Conservation (phyloP, 2,113 vertebrate genomes). For the Onychostruthus taczanowskii region DNA sequence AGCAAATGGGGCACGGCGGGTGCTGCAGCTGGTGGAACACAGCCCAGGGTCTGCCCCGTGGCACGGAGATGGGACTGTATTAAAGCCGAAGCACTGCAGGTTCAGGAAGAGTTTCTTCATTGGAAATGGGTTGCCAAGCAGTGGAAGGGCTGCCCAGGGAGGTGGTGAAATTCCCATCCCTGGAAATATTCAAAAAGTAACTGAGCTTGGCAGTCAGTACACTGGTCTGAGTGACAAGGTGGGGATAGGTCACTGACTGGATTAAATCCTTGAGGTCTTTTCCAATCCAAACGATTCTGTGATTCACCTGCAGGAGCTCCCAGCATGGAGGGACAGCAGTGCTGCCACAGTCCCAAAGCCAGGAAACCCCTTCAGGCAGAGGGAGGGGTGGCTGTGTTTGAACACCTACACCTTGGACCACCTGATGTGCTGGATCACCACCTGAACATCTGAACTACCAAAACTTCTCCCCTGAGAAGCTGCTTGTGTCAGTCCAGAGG, state of each 20-base stretch:
- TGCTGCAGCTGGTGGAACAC: not conserved
- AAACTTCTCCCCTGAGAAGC: not conserved
- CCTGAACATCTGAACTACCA: not conserved
- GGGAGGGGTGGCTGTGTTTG: not conserved
- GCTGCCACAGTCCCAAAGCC: not conserved
- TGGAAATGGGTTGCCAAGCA: not conserved
- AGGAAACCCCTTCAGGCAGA: not conserved
- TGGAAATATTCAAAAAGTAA: not conserved
- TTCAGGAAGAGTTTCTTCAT: not conserved
- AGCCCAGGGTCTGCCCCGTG: not conserved
- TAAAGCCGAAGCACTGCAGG: not conserved
- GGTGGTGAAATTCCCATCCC: not conserved
- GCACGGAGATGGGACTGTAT: fast-evolving
- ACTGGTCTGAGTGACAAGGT: not conserved
- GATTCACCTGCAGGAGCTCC: not conserved
- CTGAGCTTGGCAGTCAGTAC: too few species aligned
- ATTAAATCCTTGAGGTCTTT: not conserved
- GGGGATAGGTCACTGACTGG: not conserved
- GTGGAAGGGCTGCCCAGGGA: not conserved
- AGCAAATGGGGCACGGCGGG: not conserved
- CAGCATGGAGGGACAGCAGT: not conserved
- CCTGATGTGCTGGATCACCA: not conserved
- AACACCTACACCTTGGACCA: not conserved
- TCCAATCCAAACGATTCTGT: not conserved
- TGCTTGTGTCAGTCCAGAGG: not conserved